phyloP scores from a whole-genome alignment of 2,797 vertebrate species.

The Falco peregrinus region DNA sequence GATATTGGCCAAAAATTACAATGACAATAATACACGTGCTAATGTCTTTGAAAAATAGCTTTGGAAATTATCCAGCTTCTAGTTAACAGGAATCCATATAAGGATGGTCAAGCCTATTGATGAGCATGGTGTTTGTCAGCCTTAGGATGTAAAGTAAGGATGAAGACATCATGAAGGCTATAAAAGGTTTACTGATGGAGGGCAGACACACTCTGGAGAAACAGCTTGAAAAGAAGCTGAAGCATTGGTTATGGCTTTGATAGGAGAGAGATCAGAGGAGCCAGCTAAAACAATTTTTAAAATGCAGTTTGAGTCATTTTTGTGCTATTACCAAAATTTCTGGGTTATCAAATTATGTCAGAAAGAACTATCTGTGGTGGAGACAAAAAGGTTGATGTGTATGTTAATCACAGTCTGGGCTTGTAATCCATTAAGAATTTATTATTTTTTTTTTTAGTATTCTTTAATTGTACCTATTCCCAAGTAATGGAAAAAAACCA shows the following conservation, averaged over 20 bases:
- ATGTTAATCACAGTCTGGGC: constrained; percentile 25
- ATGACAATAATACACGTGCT: not conserved
- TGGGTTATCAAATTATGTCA: constrained; percentile 15
- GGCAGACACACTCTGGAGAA: not conserved
- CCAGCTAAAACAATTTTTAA: not conserved
- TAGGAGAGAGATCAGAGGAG: not conserved
- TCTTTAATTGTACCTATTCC: constrained; percentile 27
- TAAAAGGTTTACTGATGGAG: not conserved
- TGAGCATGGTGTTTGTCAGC: not conserved
- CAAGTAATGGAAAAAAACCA: not conserved
- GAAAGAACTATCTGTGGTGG: constrained; percentile 23
- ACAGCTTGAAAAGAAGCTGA: not conserved
- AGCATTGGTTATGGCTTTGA: not conserved
- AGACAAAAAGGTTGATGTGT: constrained; percentile 32
- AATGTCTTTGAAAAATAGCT: not conserved
- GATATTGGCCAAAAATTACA: not conserved
- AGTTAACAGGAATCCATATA: not conserved
- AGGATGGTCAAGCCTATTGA: not conserved
- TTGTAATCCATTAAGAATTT: not conserved
- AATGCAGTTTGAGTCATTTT: not conserved
- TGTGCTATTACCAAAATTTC: not conserved
- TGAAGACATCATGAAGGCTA: fast-evolving
- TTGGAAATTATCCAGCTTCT: not conserved
- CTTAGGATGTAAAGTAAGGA: not conserved
- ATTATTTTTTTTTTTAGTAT: not conserved